A percentile compares a stretch with the other conserved stretches of the same genome.
Evolutionary conservation across 2,888 invertebrate species (phyloP).

Genomic region (Conus canariensis): DNA sequence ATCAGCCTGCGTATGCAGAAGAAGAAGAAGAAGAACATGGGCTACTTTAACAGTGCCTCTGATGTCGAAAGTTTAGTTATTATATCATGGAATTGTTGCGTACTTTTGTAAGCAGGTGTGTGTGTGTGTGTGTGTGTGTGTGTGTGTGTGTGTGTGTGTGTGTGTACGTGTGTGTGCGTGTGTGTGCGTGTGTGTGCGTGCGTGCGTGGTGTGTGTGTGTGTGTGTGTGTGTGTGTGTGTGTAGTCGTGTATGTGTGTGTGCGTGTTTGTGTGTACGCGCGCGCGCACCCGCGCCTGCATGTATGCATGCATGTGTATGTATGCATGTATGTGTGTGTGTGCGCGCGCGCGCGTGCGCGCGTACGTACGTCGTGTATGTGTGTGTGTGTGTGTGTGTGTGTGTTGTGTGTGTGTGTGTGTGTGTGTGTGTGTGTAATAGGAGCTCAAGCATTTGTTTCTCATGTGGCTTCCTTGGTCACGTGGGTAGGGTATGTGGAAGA

Average conservation of each 20-base stretch:
- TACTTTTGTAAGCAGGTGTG: background rate
- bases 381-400: conserved; percentile 23
- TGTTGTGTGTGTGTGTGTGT: too few species aligned
- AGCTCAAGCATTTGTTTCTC: too few species aligned
- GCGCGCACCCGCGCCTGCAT: background rate
- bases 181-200: conserved; percentile 1
- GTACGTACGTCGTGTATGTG: too few species aligned
- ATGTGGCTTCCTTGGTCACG: too few species aligned
- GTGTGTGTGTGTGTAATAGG: too few species aligned
- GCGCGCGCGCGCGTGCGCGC: background rate
- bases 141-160: background rate
- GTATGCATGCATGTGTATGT: background rate
- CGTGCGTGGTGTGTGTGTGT: conserved; percentile 8
- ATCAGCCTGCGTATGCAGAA: too few species aligned
- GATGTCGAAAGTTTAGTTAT: too few species aligned
- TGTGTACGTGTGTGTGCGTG: background rate
- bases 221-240: conserved; percentile 13
- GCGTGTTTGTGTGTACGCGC: background rate
- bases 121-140: conserved; percentile 5
- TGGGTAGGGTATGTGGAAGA: too few species aligned
- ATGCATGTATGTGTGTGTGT: background rate
- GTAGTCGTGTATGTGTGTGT: conserved; percentile 17
- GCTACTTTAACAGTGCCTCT: too few species aligned
- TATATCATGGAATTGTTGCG: background rate
- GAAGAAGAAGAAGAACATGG: too few species aligned